A percentile compares a stretch with the other conserved stretches of the same genome.
Evolutionary conservation across 2,113 vertebrate species (phyloP).

Genomic region (Melospiza georgiana): DNA sequence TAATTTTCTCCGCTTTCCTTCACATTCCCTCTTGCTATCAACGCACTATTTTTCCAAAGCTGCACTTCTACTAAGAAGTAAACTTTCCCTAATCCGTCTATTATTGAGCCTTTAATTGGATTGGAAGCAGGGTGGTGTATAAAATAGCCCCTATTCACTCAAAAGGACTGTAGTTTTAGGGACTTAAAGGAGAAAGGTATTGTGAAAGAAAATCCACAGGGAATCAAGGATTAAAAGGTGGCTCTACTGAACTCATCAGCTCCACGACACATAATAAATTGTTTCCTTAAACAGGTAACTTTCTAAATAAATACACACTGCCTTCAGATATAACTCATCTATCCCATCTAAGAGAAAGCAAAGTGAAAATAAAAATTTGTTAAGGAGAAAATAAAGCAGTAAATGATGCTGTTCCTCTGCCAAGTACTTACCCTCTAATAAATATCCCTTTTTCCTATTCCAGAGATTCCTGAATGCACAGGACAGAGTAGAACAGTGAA

Average conservation of each 20-base stretch:
- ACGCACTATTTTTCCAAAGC: constrained; percentile 83
- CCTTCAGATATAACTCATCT: constrained; percentile 31
- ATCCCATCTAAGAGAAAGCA: background rate
- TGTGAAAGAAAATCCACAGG: constrained; percentile 82
- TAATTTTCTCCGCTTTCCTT: constrained; percentile 92
- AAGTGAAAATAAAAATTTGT: constrained; percentile 59
- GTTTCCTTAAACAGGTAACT: constrained; percentile 84
- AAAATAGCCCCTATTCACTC: constrained; percentile 89
- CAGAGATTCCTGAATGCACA: background rate
- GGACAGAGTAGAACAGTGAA: background rate
- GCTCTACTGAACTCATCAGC: constrained; percentile 84
- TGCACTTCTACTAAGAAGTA: constrained; percentile 88
- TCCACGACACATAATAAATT: constrained; percentile 81
- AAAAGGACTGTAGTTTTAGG: constrained; percentile 83
- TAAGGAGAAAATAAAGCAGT: background rate
- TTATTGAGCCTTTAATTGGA: constrained; percentile 97
- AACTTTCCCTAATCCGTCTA: constrained; percentile 98
- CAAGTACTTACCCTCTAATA: background rate
- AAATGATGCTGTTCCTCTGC: background rate
- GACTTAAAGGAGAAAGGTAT: constrained; percentile 81
- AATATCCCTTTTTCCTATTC: background rate
- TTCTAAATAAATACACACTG: constrained; percentile 73
- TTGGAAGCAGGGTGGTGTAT: constrained; percentile 92
- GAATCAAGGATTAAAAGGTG: constrained; percentile 84
- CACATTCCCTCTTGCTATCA: constrained; percentile 85